Conservation (phyloP, 2,888 invertebrate genomes). For the Drosophila ustulata region DNA sequence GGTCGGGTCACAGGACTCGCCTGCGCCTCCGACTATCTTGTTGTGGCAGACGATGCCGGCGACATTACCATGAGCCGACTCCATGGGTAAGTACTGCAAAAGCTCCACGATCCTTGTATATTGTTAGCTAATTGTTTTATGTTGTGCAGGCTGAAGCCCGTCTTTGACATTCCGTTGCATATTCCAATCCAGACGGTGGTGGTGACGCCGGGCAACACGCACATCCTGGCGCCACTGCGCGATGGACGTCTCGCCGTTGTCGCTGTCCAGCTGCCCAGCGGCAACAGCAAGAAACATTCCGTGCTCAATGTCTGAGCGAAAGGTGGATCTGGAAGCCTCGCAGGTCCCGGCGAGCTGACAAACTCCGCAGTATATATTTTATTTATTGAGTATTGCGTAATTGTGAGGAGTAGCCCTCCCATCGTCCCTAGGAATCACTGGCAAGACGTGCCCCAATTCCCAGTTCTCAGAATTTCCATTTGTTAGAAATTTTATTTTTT, state of each 20-base stretch:
- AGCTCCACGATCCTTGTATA: background rate
- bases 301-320: slow-evolving; percentile 82
- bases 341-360: background rate
- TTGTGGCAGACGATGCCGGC: slow-evolving; percentile 86
- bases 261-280: slow-evolving; percentile 84
- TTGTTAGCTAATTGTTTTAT: background rate
- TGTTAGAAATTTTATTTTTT: slow-evolving; percentile 8
- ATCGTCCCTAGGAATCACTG: slow-evolving; percentile 15
- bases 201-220: slow-evolving; percentile 86
- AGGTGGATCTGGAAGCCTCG: slow-evolving; percentile 7
- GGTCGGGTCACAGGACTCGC: slow-evolving; percentile 86
- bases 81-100: slow-evolving; percentile 83
- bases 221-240: slow-evolving; percentile 87
- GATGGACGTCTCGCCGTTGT: slow-evolving; percentile 87
- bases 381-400: slow-evolving; percentile 13
- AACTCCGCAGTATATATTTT: slow-evolving; percentile 14
- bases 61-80: slow-evolving; percentile 86
- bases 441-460: slow-evolving; percentile 26
- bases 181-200: slow-evolving; percentile 86
- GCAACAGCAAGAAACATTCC: slow-evolving; percentile 83
- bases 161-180: slow-evolving; percentile 86
- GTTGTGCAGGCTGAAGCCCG: slow-evolving; percentile 85
- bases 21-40: slow-evolving; percentile 85
- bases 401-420: background rate
- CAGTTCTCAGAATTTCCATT: slow-evolving; percentile 18